Conservation (phyloP, 2,113 vertebrate species). For the Toxostoma redivivum region DNA sequence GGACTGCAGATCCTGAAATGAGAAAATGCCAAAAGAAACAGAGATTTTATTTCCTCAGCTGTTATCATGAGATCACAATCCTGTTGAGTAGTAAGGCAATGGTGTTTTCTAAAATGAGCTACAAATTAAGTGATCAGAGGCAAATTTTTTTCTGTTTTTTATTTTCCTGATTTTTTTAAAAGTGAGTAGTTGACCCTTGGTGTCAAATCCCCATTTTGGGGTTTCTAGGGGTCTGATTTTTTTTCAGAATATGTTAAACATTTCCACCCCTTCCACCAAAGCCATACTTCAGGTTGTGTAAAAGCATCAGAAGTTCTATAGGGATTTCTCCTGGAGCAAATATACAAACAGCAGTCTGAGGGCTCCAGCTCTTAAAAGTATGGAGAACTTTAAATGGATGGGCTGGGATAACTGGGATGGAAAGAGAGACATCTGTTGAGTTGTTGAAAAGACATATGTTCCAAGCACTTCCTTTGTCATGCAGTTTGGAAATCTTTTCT, state of each 20-base stretch:
- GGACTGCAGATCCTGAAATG: conserved; percentile 17
- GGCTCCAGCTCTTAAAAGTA: conserved; percentile 13
- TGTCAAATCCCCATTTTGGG: neutral
- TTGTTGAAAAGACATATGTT: conserved; percentile 54
- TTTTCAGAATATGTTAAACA: neutral
- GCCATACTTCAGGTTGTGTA: neutral
- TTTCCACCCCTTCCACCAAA: neutral
- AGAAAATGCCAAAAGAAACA: conserved; percentile 42
- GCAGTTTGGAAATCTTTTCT: conserved; percentile 42
- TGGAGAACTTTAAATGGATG: conserved; percentile 26
- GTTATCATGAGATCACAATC: conserved; percentile 3
- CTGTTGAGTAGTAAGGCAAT: neutral
- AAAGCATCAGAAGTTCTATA: conserved; percentile 29
- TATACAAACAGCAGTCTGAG: neutral
- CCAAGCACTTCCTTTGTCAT: conserved; percentile 40
- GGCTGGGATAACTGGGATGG: conserved; percentile 22
- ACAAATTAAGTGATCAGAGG: neutral
- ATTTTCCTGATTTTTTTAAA: neutral
- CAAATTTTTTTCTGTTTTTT: neutral
- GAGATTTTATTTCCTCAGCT: conserved; percentile 42
- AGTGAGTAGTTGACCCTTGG: neutral
- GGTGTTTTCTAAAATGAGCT: neutral
- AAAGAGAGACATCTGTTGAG: conserved; percentile 45
- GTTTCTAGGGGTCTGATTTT: neutral
- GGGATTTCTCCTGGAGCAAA: conserved; percentile 19